Base-by-base conservation (phyloP, 2,888 invertebrate species). In the Diadromus collaris region DNA sequence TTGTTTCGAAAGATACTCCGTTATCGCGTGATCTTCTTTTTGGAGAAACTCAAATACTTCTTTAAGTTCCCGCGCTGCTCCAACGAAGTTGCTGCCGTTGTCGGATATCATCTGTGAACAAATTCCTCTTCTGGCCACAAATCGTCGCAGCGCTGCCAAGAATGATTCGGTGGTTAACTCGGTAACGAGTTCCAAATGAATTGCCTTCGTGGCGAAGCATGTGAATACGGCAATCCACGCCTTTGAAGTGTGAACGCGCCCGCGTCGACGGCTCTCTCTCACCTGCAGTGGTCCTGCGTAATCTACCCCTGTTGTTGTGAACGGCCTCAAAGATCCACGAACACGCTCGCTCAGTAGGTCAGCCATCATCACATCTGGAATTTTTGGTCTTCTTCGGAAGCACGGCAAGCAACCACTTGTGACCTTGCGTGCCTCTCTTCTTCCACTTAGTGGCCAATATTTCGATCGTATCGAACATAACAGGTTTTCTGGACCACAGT, bases 41-140 rank as follows among this genome's bases (percentile, higher is more conserved):
- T 48, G n/a, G 1, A 68, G 34, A 60, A 73, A 71, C 21, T 71
- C 65, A 63, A 74, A 68, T 9, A 82, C 56, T 64, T 77, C 78
- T 34, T 74, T 46, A 4, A 81, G 46, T 51, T 83, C 54, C 73
- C 58, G 13, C 54, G 67, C 48, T 79, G 88, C 87, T 6, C 87
- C 88, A 3, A 88, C 83, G 69, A 88, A 90, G 76, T 88, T 89
- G 2, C 85, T 85, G 6, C 86, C 88, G 38, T 88, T 87, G 69
- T 90, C 89, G 6, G 86, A 86, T 58, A 81, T 86, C 0, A 89
- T 77, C 5, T 86, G 77, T 16, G 61, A 19, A 0, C 84, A 84
- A 19, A 80, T 68, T 4, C 88, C 89, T 56, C 87, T 60, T 19
- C 88, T 32, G 1, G 85, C 75, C 0, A 86, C 77, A 69, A 89